A percentile compares a stretch with the other conserved stretches of the same genome.
These are phyloP conservation scores for Ptychadena robeensis DNA, from an alignment of 2,797 vertebrate species.

Conservation along the genomic window DNA sequence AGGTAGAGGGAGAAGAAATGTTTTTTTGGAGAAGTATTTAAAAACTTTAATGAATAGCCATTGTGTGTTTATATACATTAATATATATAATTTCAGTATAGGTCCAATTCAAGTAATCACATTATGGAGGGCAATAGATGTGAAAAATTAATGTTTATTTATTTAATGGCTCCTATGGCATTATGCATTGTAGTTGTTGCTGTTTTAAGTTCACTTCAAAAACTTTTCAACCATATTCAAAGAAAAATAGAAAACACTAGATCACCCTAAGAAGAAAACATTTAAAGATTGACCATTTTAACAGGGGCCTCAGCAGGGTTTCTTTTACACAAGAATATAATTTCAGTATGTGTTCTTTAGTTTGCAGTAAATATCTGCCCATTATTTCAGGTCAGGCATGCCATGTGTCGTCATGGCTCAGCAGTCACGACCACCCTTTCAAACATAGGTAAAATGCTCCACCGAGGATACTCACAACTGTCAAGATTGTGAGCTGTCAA, in stretches of 20 bases:
- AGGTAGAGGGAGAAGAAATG: too few relatives aligned
- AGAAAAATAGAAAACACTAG: constrained; percentile 9
- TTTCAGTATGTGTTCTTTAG: constrained; percentile 84
- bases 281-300: constrained; percentile 71
- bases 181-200: not conserved
- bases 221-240: constrained; percentile 11
- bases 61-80: too few relatives aligned
- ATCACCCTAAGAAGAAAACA: constrained; percentile 18
- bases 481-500: constrained; percentile 77
- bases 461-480: constrained; percentile 65
- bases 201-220: constrained; percentile 2
- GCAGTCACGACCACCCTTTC: constrained; percentile 68
- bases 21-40: too few relatives aligned
- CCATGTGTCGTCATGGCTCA: constrained; percentile 75
- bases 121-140: not conserved
- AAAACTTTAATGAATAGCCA: too few relatives aligned
- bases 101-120: not conserved
- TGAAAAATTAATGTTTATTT: not conserved
- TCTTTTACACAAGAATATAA: constrained; percentile 80
- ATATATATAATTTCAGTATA: not conserved
- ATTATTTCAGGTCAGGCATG: constrained; percentile 84
- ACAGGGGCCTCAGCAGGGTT: constrained; percentile 70
- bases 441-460: constrained; percentile 61
- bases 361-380: constrained; percentile 87
- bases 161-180: not conserved